Conservation (phyloP, 2,888 invertebrate species). For the Euplagia quadripunctaria region DNA sequence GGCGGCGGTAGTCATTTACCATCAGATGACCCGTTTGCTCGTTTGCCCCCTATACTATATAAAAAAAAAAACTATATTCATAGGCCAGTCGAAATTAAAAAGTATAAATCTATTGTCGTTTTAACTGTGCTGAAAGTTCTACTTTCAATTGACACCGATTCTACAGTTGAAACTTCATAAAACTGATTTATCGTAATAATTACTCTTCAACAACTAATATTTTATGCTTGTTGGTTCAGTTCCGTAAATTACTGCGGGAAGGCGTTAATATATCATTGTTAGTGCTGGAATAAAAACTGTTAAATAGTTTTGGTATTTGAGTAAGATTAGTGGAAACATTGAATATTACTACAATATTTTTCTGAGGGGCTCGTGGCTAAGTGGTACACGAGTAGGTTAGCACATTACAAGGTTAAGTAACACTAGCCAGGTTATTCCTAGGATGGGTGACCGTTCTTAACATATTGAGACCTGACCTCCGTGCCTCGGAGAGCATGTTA, state of each 20-base stretch:
- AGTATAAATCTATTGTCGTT: too few species aligned
- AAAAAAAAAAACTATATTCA: too few species aligned
- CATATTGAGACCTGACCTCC: too few species aligned
- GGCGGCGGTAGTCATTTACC: too few species aligned
- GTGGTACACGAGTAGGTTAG: too few species aligned
- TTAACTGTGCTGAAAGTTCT: background rate
- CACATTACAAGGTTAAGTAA: too few species aligned
- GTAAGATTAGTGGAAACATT: background rate
- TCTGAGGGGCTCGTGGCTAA: background rate
- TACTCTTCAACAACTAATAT: conserved; percentile 1
- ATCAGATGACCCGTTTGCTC: too few species aligned
- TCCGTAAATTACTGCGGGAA: background rate
- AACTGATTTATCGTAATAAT: background rate
- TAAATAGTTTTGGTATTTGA: background rate
- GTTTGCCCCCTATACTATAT: too few species aligned
- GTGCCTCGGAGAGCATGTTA: too few species aligned
- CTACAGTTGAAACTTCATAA: background rate
- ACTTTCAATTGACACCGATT: background rate
- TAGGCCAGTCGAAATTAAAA: too few species aligned
- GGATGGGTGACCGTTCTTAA: too few species aligned
- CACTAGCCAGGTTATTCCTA: too few species aligned
- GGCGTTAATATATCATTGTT: background rate
- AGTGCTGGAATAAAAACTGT: background rate
- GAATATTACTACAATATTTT: background rate
- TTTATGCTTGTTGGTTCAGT: background rate